Evolutionary conservation across 1,140 invertebrate genomes (phyloP).

Genomic region (Hetaerina americana): DNA sequence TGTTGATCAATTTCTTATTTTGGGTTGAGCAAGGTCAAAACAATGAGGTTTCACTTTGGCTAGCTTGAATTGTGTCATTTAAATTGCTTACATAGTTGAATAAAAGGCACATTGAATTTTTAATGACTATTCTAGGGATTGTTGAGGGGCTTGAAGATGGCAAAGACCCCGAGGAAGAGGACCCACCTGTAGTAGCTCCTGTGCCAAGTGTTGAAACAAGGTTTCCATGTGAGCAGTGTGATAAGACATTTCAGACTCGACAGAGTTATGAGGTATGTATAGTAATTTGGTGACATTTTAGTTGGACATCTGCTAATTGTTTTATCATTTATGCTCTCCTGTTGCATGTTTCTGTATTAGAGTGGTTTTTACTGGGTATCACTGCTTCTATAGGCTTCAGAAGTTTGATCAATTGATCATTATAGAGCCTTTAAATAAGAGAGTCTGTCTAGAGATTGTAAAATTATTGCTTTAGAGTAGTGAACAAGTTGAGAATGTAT

Average conservation of each 20-base stretch:
- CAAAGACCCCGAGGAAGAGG: conserved; percentile 7
- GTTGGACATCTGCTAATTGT: too few species aligned
- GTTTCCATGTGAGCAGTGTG: conserved; percentile 37
- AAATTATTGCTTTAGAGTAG: too few species aligned
- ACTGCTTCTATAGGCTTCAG: too few species aligned
- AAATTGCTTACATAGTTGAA: not conserved
- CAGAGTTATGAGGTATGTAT: conserved; percentile 35
- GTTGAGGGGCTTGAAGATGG: conserved; percentile 14
- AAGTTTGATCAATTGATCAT: too few species aligned
- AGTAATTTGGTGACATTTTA: too few species aligned
- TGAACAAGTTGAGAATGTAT: too few species aligned
- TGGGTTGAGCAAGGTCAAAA: not conserved
- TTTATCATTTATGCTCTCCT: too few species aligned
- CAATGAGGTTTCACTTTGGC: too few species aligned
- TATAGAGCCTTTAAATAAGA: too few species aligned
- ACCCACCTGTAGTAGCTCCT: not conserved
- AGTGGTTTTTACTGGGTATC: too few species aligned
- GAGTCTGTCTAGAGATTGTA: too few species aligned
- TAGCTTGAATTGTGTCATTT: not conserved
- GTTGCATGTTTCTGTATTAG: too few species aligned
- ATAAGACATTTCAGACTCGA: conserved; percentile 39
- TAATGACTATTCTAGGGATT: conserved; percentile 9
- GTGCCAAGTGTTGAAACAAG: conserved; percentile 11
- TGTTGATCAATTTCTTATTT: not conserved
- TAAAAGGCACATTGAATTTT: conserved; percentile 2